Base-by-base conservation (phyloP, 2,888 invertebrate species). In the Rapana venosa region DNA sequence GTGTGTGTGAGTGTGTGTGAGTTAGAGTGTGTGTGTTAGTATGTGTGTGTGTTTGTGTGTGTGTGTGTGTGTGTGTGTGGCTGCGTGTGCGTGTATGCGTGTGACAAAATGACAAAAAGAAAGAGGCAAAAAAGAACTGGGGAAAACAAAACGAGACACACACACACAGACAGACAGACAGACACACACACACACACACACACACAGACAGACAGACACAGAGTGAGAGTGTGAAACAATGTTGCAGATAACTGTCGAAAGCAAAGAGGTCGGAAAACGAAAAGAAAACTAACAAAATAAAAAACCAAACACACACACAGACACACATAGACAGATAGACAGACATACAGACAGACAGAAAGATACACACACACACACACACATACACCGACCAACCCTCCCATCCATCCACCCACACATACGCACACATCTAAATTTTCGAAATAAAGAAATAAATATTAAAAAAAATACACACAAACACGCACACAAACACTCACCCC, bases 1-100 rank as follows among this genome's bases (percentile, higher is more conserved):
- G 70, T 70, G 15, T 70, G 22, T 11, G 22, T 22, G 70, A 22
- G 22, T 70, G 74, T 74, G 74, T 74, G 74, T 74, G 22, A 5
- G 74, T n/a, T 70, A 13, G 70, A 17, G 74, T n/a, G 74, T 74
- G 74, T n/a, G 74, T 26, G 74, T 74, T 11, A 17, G 74, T 74
- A 11, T 74, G 74, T 74, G n/a, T 74, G 74, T 74, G 74, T 74
- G 74, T n/a, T 11, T 30, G 26, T n/a, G 74, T n/a, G 74, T n/a
- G 74, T 74, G 74, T n/a, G n/a, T 74, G 74, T n/a, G 74, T 74
- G 26, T 74, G 74, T n/a, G 74, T 74, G 74, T 74, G 74, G 8
- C 26, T 74, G 74, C n/a, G 74, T n/a, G n/a, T 74, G 74, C n/a
- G 74, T 74, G 74, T n/a, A 11, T 66, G 66, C 26, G 66, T 66